Evolutionary conservation across 2,888 invertebrate species (phyloP).

Genomic region (Chalcis sispes): DNA sequence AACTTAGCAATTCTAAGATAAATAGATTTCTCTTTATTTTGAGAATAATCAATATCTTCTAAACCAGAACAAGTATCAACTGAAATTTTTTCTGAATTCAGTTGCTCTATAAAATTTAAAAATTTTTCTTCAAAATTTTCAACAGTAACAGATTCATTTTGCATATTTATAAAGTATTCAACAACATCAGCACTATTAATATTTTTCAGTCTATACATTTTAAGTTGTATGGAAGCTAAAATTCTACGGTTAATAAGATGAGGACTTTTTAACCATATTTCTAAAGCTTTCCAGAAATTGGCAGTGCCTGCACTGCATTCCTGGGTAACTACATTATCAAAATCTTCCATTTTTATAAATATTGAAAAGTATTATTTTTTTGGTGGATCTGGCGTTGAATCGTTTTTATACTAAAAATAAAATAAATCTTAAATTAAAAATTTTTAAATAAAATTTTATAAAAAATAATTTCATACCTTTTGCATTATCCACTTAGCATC

Average conservation of each 20-base stretch:
- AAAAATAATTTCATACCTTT: constrained; percentile 79
- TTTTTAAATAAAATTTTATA: constrained; percentile 1
- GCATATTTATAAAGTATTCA: constrained; percentile 51
- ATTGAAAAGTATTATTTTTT: constrained; percentile 32
- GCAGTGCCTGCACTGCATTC: constrained; percentile 66
- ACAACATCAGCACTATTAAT: constrained; percentile 44
- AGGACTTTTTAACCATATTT: constrained; percentile 82
- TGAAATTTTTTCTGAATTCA: constrained; percentile 55
- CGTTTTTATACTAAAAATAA: constrained; percentile 65
- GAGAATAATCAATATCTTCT: constrained; percentile 47
- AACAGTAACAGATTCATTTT: constrained; percentile 42
- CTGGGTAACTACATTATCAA: constrained; percentile 58
- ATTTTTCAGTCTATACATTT: constrained; percentile 56
- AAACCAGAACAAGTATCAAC: constrained; percentile 44
- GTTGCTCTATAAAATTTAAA: constrained; percentile 67
- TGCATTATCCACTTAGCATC: constrained; percentile 88
- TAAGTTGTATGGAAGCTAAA: constrained; percentile 76
- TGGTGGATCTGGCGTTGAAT: constrained; percentile 43
- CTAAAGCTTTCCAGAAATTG: constrained; percentile 82
- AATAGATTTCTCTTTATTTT: constrained; percentile 59
- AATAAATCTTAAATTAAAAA: constrained; percentile 28
- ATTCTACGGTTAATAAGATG: constrained; percentile 86
- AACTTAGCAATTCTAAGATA: constrained; percentile 76
- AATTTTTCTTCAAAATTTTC: constrained; percentile 61
- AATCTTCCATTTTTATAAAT: constrained; percentile 55